Evolutionary conservation across 1,140 invertebrate species (phyloP), one percentile per base, ranked within the genome.

Genomic region (Aplysia californica): DNA sequence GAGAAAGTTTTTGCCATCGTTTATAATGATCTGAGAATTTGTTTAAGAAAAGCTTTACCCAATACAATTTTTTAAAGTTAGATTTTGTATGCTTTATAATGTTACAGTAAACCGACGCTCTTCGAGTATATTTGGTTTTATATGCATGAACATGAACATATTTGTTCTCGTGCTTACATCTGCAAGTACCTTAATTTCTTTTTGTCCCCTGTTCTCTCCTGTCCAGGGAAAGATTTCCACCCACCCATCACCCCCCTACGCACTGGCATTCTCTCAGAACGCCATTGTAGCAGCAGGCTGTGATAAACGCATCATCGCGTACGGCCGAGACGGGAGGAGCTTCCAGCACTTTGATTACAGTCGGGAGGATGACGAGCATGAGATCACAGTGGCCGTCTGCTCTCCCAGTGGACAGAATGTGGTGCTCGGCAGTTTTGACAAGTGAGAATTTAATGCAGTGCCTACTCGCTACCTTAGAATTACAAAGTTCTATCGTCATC

Each of bases 361-460:
- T 75, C 91, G 93, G 29, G 94, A 95, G 50, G 88, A 89, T 4
- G 92, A 91, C 39, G 96, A 97, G 84, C 93, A 94, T 79, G 96
- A 98, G 82, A 96, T 97, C 86, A 94, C 93, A 0, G 92, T 93
- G 3, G 94, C 95, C 41, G 92, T 93, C 68, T 93, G 93, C 78
- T 97, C 95, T 90, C 95, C 96, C 0, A 96, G 95, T 88, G 96
- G 96, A 0, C 94, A 96, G 87, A 95, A 96, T 31, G 93, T 98
- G 20, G 95, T 96, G 21, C 91, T 99, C 56, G 98, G 97, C 0
- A 96, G 96, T 80, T 99, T 94, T 91, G 94, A 99, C 88, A 94
- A 92, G 92, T 92, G 81, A 75, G 65, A n/a, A 55, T n/a, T n/a
- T n/a, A n/a, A n/a, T n/a, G n/a, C n/a, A n/a, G n/a, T n/a, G n/a